These are phyloP conservation scores for Eustalomyia histrio DNA, from an alignment of 2,888 invertebrate species.

Conservation along the genomic window DNA sequence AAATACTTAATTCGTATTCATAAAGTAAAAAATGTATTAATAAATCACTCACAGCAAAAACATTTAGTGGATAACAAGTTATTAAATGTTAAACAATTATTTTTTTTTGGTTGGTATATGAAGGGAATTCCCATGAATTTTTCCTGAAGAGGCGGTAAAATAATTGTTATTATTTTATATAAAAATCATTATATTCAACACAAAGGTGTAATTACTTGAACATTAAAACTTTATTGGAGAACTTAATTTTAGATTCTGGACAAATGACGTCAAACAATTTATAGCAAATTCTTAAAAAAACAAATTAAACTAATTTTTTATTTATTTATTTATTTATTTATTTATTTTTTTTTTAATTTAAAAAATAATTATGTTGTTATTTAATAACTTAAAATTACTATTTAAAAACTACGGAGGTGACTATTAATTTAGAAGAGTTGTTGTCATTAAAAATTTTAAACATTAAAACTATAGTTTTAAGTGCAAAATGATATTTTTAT, in stretches of 20 bases:
- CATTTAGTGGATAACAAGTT: neutral
- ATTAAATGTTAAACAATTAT: neutral
- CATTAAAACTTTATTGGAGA: neutral
- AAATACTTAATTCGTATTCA: neutral
- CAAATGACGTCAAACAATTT: neutral
- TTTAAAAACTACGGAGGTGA: no score
- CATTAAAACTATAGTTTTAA: no score
- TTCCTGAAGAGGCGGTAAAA: neutral
- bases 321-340: no score
- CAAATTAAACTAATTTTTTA: no score
- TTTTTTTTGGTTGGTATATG: neutral
- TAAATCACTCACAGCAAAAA: constrained; percentile 3
- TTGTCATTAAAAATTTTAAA: no score
- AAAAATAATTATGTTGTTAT: no score
- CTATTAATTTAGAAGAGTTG: no score
- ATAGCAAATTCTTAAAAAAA: no score
- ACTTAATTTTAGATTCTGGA: neutral
- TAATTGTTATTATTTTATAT: neutral
- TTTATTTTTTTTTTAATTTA: no score
- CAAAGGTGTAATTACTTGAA: neutral
- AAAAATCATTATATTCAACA: neutral
- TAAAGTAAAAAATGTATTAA: neutral
- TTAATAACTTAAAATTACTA: no score
- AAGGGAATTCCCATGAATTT: neutral
- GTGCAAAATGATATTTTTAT: no score